A percentile compares a stretch with the other conserved stretches of the same genome.
Conservation (phyloP, 30 jellyfish, hydroid and myxozoan species). For the Cassiopea andromeda region DNA sequence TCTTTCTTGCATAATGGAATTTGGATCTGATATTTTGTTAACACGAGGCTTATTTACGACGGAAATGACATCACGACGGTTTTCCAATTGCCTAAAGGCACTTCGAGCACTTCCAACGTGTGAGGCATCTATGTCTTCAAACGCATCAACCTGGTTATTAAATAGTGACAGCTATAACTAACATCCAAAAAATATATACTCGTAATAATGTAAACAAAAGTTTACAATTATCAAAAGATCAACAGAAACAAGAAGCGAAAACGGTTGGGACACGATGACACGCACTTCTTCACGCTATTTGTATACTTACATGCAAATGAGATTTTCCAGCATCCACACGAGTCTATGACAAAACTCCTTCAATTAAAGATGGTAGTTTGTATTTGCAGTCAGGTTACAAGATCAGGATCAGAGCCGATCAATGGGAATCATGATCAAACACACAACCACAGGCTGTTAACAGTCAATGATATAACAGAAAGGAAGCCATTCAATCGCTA, state of each 20-base stretch:
- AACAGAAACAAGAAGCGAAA: too few species aligned
- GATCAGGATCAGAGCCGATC: neutral
- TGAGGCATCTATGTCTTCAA: conserved; percentile 45
- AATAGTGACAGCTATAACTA: too few species aligned
- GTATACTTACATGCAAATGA: neutral
- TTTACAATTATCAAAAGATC: too few species aligned
- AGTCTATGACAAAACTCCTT: neutral
- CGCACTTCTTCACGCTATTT: neutral
- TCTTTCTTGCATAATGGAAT: conserved; percentile 44
- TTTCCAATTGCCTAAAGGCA: conserved; percentile 56
- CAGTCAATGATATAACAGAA: too few species aligned
- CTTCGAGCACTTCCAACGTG: conserved; percentile 68
- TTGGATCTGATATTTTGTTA: conserved; percentile 49
- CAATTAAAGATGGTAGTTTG: neutral
- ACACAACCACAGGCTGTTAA: neutral
- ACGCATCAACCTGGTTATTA: conserved; percentile 31
- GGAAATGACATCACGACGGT: conserved; percentile 17
- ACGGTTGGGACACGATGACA: too few species aligned
- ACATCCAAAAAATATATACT: too few species aligned
- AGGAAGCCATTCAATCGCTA: too few species aligned
- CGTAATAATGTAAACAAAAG: too few species aligned
- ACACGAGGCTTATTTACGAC: conserved; percentile 44
- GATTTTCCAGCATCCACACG: neutral
- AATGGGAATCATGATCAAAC: neutral
- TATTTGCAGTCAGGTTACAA: neutral